Evolutionary conservation across 2,797 vertebrate species (phyloP), one percentile per base, ranked within the genome.

Genomic region (Bradypodion ventrale): DNA sequence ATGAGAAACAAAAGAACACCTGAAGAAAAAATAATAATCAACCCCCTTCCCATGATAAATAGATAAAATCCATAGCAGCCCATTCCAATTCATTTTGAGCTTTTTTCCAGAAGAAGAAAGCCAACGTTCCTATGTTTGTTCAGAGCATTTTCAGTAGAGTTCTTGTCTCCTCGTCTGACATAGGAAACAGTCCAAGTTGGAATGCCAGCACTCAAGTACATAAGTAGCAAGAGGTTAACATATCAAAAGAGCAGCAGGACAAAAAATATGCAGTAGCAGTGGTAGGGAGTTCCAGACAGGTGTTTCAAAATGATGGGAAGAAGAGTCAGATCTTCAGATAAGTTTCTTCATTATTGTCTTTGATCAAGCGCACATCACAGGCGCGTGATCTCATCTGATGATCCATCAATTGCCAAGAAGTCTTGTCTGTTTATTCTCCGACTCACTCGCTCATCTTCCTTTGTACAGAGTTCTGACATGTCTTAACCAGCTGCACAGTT

Each of bases 301-400:
- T 94, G 93, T 92, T 91, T 79, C 87, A 88, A 91, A 88, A 91
- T 91, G 92, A 95, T 93, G 95, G 95, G 93, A 96, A 94, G 94
- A 93, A 93, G 94, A 93, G 94, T 92, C 90, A 91, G 89, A 85
- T 92, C 92, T 89, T 93, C 68, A 79, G 92, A 77, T 92, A 84
- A 83, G 79, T 88, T 91, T 86, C 80, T 77, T 88, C 87, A 90
- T 87, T 9, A 21, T 87, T 75, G 85, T 87, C 91, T 83, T 92
- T 92, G 89, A 83, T 84, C 93, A 89, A 85, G 87, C 16, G 81
- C 70, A 84, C 77, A 65, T 85, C 87, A 69, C 88, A 78, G 93
- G 75, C 7, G 29, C 88, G 87, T 37, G 81, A 91, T 93, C 92
- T 92, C 49, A 78, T 92, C 91, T 85, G 63, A n/a, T 87, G 72